Evolutionary conservation across 1,140 invertebrate genomes (phyloP).

Genomic region (Drosophila pseudoananassae): DNA sequence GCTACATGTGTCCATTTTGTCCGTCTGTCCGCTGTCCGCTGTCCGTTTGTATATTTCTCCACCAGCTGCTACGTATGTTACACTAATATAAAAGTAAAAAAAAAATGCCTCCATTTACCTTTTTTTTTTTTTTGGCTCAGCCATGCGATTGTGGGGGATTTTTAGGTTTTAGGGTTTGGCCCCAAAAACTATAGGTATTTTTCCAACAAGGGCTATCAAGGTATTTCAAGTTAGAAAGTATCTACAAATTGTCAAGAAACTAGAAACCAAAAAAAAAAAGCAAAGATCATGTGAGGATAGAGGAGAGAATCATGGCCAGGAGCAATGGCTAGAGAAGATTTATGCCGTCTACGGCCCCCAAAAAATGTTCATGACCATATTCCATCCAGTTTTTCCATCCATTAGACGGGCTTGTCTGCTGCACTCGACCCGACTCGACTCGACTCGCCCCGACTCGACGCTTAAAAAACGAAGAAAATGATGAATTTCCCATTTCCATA

Average conservation of each 20-base stretch:
- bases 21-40: constrained; percentile 2
- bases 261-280: neutral
- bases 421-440: constrained; percentile 10
- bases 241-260: neutral
- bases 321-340: constrained; percentile 49
- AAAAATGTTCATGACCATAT: neutral
- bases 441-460: constrained; percentile 7
- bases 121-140: constrained; percentile 34
- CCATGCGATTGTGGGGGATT: constrained; percentile 43
- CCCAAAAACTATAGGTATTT: neutral
- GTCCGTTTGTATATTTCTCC: neutral
- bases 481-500: constrained; percentile 72
- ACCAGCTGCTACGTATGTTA: constrained; percentile 11
- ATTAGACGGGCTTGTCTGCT: constrained; percentile 37
- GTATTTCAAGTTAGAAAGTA: neutral
- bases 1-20: constrained; percentile 17
- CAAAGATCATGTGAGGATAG: constrained; percentile 34
- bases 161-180: neutral
- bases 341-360: constrained; percentile 62
- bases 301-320: constrained; percentile 24
- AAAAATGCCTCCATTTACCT: constrained; percentile 57
- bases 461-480: constrained; percentile 61
- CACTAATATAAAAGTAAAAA: constrained; percentile 58
- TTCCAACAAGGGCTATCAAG: neutral
- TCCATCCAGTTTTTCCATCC: constrained; percentile 25